Percentiles rank a stretch among this genome's conserved stretches.
Evolutionary conservation across 1,140 invertebrate species (phyloP).

Genomic region (Cyphomyrmex costatus): DNA sequence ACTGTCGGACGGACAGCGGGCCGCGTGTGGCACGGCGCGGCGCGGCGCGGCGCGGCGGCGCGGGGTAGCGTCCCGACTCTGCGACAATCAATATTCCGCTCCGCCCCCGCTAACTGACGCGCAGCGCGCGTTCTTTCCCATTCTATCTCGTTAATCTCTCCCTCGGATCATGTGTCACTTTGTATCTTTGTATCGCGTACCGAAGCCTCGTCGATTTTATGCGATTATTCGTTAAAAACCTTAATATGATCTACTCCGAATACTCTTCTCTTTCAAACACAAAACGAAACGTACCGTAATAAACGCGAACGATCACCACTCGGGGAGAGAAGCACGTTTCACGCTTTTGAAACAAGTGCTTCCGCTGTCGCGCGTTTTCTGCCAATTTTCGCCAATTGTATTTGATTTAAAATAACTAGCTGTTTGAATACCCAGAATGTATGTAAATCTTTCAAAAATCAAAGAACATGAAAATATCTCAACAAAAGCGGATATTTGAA

Average conservation of each 20-base stretch:
- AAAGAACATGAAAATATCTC: conserved; percentile 11
- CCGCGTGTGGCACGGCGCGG: conserved; percentile 29
- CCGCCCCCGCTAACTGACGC: conserved; percentile 32
- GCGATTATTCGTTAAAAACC: background rate
- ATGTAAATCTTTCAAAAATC: background rate
- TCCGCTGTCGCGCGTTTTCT: background rate
- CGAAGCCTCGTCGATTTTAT: background rate
- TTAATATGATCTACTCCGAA: background rate
- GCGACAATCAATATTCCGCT: conserved; percentile 81
- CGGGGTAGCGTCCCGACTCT: conserved; percentile 67
- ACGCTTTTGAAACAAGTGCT: background rate
- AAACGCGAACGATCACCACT: background rate
- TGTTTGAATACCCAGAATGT: background rate
- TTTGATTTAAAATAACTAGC: background rate
- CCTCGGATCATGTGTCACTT: background rate
- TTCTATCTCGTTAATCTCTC: background rate
- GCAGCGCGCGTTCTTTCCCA: background rate
- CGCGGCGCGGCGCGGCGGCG: background rate
- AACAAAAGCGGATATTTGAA: background rate
- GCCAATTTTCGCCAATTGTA: background rate
- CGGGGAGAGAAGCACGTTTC: background rate
- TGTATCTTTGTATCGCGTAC: background rate
- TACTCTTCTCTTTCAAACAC: conserved; percentile 8
- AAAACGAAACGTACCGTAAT: background rate
- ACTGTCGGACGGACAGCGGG: conserved; percentile 70